Conservation (phyloP, 2,888 invertebrate genomes). For the Petrolisthes cinctipes region DNA sequence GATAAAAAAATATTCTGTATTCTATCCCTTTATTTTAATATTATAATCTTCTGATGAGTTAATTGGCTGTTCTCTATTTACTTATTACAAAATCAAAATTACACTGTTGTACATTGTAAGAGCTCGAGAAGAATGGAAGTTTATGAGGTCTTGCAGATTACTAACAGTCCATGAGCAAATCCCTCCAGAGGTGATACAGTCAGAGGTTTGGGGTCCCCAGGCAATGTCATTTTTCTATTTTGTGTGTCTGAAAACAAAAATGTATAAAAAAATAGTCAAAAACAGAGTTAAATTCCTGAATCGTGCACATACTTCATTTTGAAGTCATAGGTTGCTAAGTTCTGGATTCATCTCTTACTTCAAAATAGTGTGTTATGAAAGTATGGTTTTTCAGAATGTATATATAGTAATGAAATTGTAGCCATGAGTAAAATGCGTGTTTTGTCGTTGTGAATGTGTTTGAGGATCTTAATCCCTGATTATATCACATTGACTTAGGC, state of each 20-base stretch:
- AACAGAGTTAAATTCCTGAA: neutral
- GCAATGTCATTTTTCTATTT: slow-evolving; percentile 32
- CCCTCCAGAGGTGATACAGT: slow-evolving; percentile 55
- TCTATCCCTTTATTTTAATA: neutral
- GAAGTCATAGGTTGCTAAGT: slow-evolving; percentile 10
- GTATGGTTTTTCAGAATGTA: slow-evolving; percentile 27
- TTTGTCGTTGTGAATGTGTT: slow-evolving; percentile 30
- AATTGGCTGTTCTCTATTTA: slow-evolving; percentile 31
- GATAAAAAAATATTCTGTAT: neutral
- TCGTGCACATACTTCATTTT: slow-evolving; percentile 23
- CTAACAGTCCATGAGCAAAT: slow-evolving; percentile 55
- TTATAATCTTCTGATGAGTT: slow-evolving; percentile 20
- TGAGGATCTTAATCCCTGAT: slow-evolving; percentile 55
- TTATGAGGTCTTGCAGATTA: slow-evolving; percentile 38
- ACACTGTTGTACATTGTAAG: slow-evolving; percentile 31
- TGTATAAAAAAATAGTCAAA: no score
- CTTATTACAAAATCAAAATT: slow-evolving; percentile 33
- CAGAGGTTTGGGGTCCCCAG: slow-evolving; percentile 52
- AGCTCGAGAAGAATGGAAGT: slow-evolving; percentile 30
- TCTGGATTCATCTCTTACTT: slow-evolving; percentile 29
- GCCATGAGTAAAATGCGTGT: slow-evolving; percentile 33
- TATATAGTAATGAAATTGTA: slow-evolving; percentile 29
- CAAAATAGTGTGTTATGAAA: slow-evolving; percentile 22
- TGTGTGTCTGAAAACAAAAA: neutral
- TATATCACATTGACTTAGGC: slow-evolving; percentile 54